Evolutionary conservation across 1,140 invertebrate genomes (phyloP), one percentile per base, ranked within the genome.

Genomic region (Homarus americanus): DNA sequence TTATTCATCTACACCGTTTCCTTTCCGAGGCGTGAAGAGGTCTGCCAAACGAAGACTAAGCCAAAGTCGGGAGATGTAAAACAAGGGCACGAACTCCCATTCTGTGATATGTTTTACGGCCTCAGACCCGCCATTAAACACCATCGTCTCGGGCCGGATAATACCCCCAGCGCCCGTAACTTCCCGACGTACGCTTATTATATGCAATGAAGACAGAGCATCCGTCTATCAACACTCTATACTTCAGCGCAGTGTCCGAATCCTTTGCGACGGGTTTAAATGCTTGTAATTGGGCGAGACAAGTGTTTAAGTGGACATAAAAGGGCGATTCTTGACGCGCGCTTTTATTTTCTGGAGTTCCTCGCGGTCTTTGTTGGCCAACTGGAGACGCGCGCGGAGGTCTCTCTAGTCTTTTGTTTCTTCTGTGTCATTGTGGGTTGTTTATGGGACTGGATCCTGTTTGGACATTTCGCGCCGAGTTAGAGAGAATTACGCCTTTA

Each of bases 131-230:
- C 88, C 82, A 90, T 90, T 90, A 90, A 90, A 83, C 88, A 90
- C 88, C 88, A 90, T 90, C 88, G 69, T 90, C 88, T 32, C 73
- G 44, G 88, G 72, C 72, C 24, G 72, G 79, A 90, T 90, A 84
- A 83, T 83, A 90, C 82, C 63, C 80, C 63, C 20, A 75, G 73
- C 80, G 88, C 32, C 88, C 88, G 80, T 90, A 90, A 90, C 88
- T 90, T 53, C 69, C 69, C 79, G 41, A 63, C 69, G 53, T 90
- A 49, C 80, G 88, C 88, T 90, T 90, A 90, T 90, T 90, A 90
- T 90, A 90, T 90, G 88, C 88, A 90, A 90, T 90, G 88, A 90
- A 90, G 88, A 90, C 88, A 90, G 88, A 83, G 88, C 88, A 83
- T 90, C 88, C 88, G 88, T 90, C 88, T 90, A 90, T 90, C 88